These are phyloP conservation scores for Epsilonema sp. DNA, from an alignment of 2,888 invertebrate species.

Conservation along the genomic window DNA sequence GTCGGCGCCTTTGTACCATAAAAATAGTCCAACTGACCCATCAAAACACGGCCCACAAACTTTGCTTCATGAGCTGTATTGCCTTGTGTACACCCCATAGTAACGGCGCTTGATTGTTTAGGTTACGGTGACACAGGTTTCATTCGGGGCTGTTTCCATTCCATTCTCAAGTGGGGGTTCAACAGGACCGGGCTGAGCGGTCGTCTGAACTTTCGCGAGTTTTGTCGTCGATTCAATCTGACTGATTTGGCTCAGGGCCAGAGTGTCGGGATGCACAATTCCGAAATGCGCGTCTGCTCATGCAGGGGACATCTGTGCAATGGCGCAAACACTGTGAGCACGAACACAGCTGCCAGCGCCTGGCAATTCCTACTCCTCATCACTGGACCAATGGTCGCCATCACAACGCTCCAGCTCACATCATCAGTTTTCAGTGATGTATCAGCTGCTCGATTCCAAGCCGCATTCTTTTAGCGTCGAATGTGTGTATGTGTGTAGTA, in stretches of 20 bases:
- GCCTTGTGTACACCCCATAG: no score
- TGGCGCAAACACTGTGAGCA: background rate
- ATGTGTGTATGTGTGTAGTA: no score
- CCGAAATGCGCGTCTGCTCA: background rate
- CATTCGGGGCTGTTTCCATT: constrained; percentile 4
- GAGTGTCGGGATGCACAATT: background rate
- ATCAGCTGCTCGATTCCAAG: no score
- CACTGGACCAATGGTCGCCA: no score
- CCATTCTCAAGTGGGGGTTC: constrained; percentile 2
- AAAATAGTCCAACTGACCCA: no score
- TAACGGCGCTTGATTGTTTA: background rate
- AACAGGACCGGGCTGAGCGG: background rate
- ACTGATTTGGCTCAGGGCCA: background rate
- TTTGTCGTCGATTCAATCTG: constrained; percentile 1
- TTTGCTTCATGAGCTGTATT: no score
- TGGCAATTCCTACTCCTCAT: no score
- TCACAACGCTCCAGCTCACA: no score
- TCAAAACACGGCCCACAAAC: no score
- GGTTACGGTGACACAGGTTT: background rate
- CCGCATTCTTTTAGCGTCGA: no score
- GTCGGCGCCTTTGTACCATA: no score
- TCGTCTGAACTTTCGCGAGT: background rate
- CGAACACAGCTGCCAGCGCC: background rate
- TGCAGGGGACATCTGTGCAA: constrained; percentile 1
- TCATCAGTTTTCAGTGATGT: no score